phyloP scores from a whole-genome alignment of 2,797 vertebrate species.

The Chromis chromis region DNA sequence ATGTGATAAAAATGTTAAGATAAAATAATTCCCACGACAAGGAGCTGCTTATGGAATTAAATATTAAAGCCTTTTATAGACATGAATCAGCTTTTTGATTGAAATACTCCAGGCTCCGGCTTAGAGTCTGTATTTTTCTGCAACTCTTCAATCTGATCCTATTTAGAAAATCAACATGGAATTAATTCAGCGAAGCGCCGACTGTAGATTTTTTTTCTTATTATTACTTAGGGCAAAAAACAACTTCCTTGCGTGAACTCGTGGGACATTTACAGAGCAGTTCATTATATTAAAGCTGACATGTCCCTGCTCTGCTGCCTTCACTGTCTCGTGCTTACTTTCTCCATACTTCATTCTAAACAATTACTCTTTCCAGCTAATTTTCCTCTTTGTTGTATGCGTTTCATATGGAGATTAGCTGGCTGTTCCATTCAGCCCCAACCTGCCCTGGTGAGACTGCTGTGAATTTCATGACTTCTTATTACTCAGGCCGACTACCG shows the following conservation, averaged over 20 bases:
- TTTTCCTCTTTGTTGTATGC: constrained; percentile 66
- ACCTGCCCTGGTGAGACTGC: constrained; percentile 45
- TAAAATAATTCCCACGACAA: constrained; percentile 14
- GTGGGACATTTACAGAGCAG: constrained; percentile 25
- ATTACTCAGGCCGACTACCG: constrained; percentile 38
- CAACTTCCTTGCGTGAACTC: constrained; percentile 21
- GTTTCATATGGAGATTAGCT: constrained; percentile 77
- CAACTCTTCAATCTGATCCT: constrained; percentile 12
- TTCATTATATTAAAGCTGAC: constrained; percentile 41
- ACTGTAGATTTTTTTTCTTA: constrained; percentile 16
- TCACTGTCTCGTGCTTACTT: constrained; percentile 48
- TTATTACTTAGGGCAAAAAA: constrained; percentile 33
- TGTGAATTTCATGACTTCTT: constrained; percentile 66
- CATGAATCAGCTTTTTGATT: constrained; percentile 40
- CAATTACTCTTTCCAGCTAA: constrained; percentile 64
- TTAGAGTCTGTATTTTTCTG: constrained; percentile 29
- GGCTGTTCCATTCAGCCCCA: constrained; percentile 62
- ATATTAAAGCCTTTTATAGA: constrained; percentile 1
- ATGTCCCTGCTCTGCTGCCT: constrained; percentile 35
- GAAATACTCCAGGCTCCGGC: constrained; percentile 28
- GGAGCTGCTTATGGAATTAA: background rate
- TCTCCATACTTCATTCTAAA: constrained; percentile 52
- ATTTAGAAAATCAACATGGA: constrained; percentile 40
- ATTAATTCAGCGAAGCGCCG: constrained; percentile 19
- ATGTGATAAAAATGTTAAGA: constrained; percentile 21